Percentiles rank a stretch among this genome's conserved stretches.
Conservation (phyloP, 2,113 vertebrate genomes). For the Emydocephalus ijimae region DNA sequence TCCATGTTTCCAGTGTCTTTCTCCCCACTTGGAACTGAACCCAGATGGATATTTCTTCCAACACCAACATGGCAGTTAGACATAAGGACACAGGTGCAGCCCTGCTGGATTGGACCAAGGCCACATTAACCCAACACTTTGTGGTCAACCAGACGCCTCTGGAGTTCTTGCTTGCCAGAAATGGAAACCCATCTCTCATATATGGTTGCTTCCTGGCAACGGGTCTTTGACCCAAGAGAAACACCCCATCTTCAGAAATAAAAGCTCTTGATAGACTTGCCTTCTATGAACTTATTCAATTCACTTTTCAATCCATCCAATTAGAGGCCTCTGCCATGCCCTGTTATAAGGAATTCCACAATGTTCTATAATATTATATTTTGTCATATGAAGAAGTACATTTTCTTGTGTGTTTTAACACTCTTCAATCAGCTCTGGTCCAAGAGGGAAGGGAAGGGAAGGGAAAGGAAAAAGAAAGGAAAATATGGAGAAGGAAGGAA, state of each 20-base stretch:
- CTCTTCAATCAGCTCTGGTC: neutral
- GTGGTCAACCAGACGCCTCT: neutral
- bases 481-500: too few relatives aligned
- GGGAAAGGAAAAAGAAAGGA: too few relatives aligned
- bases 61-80: neutral
- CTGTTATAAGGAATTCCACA: neutral
- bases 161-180: neutral
- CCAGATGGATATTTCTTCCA: too few relatives aligned
- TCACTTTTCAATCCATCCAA: neutral
- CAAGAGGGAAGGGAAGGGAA: too few relatives aligned
- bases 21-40: too few relatives aligned
- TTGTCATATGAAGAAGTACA: neutral
- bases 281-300: neutral
- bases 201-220: neutral
- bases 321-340: neutral
- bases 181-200: neutral
- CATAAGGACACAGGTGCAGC: neutral
- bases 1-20: too few relatives aligned
- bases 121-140: neutral
- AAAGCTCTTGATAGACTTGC: neutral
- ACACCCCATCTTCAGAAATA: neutral
- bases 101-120: neutral
- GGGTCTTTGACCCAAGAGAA: neutral
- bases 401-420: neutral
- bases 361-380: neutral